Percentiles rank a stretch among this genome's conserved stretches.
phyloP scores from a whole-genome alignment of 2,888 invertebrate species.

The Diadromus collaris region DNA sequence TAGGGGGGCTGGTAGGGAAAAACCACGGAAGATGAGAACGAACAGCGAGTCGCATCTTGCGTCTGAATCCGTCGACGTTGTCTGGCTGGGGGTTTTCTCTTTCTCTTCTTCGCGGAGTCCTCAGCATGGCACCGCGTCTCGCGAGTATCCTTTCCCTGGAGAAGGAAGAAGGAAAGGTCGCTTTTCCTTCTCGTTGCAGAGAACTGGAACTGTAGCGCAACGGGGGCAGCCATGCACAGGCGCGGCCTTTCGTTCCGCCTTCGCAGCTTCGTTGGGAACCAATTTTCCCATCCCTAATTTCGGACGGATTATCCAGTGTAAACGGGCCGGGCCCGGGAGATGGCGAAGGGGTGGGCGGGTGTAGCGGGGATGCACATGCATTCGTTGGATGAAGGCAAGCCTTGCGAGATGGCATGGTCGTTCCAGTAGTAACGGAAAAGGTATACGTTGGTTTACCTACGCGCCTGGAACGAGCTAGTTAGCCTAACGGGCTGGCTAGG shows the following conservation, averaged over 20 bases:
- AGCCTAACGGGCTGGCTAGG: slow-evolving; percentile 75
- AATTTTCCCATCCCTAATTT: slow-evolving; percentile 72
- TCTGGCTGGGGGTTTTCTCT: neutral
- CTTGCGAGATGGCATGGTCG: slow-evolving; percentile 23
- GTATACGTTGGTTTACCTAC: slow-evolving; percentile 54
- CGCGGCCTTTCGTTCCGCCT: slow-evolving; percentile 7
- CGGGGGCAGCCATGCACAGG: slow-evolving; percentile 38
- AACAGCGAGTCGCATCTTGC: slow-evolving; percentile 8
- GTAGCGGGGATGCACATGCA: slow-evolving; percentile 20
- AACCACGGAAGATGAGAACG: slow-evolving; percentile 39
- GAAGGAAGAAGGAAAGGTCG: neutral
- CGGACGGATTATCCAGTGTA: slow-evolving; percentile 71
- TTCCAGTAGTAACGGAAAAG: slow-evolving; percentile 11
- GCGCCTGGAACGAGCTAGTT: slow-evolving; percentile 71
- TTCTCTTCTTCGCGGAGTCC: neutral
- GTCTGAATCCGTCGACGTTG: neutral
- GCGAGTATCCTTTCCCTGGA: neutral
- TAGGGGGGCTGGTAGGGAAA: slow-evolving; percentile 3
- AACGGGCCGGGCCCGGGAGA: slow-evolving; percentile 51
- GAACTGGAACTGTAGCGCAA: slow-evolving; percentile 45
- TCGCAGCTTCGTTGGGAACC: slow-evolving; percentile 62
- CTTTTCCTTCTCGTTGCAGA: neutral
- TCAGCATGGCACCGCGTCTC: neutral
- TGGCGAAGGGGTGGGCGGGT: neutral
- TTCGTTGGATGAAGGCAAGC: slow-evolving; percentile 30